Percentiles rank a stretch among this genome's conserved stretches.
Conservation (phyloP, 2,888 invertebrate species). For the Coleophora deauratella region DNA sequence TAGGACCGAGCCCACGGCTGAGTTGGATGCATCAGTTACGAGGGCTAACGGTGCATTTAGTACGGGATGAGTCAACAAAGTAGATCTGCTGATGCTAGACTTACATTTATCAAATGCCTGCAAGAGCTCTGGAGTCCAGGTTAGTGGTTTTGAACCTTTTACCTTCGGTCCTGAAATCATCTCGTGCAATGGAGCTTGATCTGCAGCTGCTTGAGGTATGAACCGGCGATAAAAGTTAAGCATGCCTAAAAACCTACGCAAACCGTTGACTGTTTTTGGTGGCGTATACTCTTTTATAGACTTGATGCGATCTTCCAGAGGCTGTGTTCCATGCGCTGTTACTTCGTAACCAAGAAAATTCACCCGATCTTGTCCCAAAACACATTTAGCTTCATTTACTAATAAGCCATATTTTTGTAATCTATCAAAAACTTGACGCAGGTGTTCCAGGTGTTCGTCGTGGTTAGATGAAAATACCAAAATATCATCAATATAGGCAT, state of each 20-base stretch:
- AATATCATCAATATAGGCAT: slow-evolving; percentile 26
- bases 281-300: slow-evolving; percentile 7
- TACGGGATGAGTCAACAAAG: no score
- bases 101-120: no score
- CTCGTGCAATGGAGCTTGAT: slow-evolving; percentile 19
- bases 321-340: slow-evolving; percentile 7
- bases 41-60: no score
- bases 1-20: slow-evolving; percentile 28
- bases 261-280: slow-evolving; percentile 9
- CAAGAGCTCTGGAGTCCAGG: no score
- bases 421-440: slow-evolving; percentile 12
- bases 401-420: slow-evolving; percentile 5
- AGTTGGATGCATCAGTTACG: slow-evolving; percentile 29
- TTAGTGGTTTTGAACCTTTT: slow-evolving; percentile 17
- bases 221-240: slow-evolving; percentile 17
- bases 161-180: slow-evolving; percentile 13
- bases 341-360: slow-evolving; percentile 6
- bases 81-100: no score
- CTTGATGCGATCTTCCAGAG: slow-evolving; percentile 22
- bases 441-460: slow-evolving; percentile 5
- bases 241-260: slow-evolving; percentile 14
- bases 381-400: slow-evolving; percentile 4
- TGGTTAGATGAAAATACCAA: slow-evolving; percentile 16
- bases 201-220: slow-evolving; percentile 26
- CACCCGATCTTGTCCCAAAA: slow-evolving; percentile 3